phyloP scores from a whole-genome alignment of 2,888 invertebrate species.

The Dyspetes luteomarginatus region DNA sequence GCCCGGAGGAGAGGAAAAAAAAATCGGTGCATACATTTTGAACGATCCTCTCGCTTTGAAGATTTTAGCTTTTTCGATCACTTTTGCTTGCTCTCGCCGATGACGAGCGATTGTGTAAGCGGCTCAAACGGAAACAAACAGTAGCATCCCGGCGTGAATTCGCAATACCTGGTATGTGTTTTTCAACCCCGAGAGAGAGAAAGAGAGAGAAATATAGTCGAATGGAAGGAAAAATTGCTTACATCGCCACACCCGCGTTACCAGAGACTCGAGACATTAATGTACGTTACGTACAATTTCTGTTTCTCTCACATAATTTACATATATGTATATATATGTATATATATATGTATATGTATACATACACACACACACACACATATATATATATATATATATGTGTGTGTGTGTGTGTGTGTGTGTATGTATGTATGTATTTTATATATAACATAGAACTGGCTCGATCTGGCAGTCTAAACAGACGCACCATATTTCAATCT shows the following conservation, averaged over 20 bases:
- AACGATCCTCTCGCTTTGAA: not conserved
- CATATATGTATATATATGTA: not conserved
- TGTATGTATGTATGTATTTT: too few species aligned
- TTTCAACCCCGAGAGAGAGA: slow-evolving; percentile 5
- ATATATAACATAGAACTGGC: not conserved
- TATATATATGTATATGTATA: slow-evolving; percentile 1
- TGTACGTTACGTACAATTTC: slow-evolving; percentile 1
- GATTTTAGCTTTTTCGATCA: not conserved
- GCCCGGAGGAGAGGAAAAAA: not conserved
- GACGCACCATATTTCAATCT: not conserved
- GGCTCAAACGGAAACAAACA: slow-evolving; percentile 49
- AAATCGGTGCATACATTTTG: too few species aligned
- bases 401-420: too few species aligned
- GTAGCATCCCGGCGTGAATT: slow-evolving; percentile 36
- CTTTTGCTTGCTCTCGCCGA: not conserved
- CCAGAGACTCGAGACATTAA: slow-evolving; percentile 14
- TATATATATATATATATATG: not conserved
- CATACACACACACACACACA: not conserved
- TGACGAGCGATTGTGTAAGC: slow-evolving; percentile 22
- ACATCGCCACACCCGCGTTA: slow-evolving; percentile 15
- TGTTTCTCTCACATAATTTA: not conserved
- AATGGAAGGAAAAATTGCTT: slow-evolving; percentile 1
- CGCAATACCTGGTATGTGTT: slow-evolving; percentile 15
- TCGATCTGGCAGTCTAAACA: not conserved
- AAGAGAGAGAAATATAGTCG: not conserved